These are phyloP conservation scores for Sinohyriopsis cumingii DNA, from an alignment of 2,888 invertebrate species.

Conservation along the genomic window DNA sequence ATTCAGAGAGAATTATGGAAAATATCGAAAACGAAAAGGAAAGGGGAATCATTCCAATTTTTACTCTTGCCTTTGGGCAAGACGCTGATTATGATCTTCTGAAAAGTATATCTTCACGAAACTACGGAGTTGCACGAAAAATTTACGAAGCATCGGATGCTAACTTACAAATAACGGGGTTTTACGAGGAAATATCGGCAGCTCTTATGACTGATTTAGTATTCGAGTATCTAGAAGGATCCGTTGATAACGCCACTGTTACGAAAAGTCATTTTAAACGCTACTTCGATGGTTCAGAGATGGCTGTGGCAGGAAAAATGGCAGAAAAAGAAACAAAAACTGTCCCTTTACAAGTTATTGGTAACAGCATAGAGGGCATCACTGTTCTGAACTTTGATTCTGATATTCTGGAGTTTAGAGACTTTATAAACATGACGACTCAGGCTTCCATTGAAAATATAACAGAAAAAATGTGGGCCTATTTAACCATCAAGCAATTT, in stretches of 20 bases:
- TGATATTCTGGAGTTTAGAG: conserved; percentile 2
- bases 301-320: conserved; percentile 30
- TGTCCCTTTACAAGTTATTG: conserved; percentile 12
- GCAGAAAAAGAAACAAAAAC: not conserved
- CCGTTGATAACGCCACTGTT: conserved; percentile 41
- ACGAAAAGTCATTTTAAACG: conserved; percentile 38
- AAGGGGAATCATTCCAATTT: conserved; percentile 39
- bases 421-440: conserved; percentile 20
- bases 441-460: conserved; percentile 34
- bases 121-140: conserved; percentile 81
- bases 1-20: conserved; percentile 56
- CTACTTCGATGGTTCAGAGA: conserved; percentile 54
- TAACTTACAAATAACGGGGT: conserved; percentile 79
- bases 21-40: conserved; percentile 45
- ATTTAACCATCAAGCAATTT: conserved; percentile 55
- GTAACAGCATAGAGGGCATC: conserved; percentile 14
- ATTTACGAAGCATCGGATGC: conserved; percentile 84
- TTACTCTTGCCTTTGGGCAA: conserved; percentile 51
- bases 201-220: conserved; percentile 73
- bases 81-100: conserved; percentile 52
- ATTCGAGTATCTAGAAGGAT: conserved; percentile 72
- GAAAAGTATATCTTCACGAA: conserved; percentile 74
- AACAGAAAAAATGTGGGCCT: conserved; percentile 62
- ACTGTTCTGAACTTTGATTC: conserved; percentile 1
- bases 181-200: conserved; percentile 78